Evolutionary conservation across 2,113 vertebrate genomes (phyloP).

Genomic region (Geococcyx californianus): DNA sequence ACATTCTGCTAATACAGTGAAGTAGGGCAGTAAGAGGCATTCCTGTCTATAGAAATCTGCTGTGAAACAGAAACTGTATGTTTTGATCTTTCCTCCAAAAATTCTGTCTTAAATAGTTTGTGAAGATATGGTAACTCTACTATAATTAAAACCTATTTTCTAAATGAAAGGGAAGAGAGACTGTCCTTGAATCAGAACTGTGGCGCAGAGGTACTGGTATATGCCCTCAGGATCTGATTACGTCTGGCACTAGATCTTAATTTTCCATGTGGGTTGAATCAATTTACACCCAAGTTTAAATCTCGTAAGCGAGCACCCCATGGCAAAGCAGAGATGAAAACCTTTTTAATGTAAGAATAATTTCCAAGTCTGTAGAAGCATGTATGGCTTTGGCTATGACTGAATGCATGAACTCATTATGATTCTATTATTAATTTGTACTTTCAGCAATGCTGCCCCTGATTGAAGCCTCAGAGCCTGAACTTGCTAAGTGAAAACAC

Average conservation of each 20-base stretch:
- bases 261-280: not conserved
- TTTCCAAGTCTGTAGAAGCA: not conserved
- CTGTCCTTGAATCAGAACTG: not conserved
- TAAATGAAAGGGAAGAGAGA: not conserved
- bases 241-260: not conserved
- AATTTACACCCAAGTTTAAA: not conserved
- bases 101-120: not conserved
- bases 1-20: not conserved
- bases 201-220: not conserved
- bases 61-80: not conserved
- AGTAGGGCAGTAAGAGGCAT: not conserved
- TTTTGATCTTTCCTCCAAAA: not conserved
- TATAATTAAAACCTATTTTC: not conserved
- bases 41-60: not conserved
- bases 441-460: not conserved
- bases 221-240: not conserved
- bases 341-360: not conserved
- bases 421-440: not conserved
- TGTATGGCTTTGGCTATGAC: not conserved
- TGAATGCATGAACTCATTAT: not conserved
- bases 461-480: not conserved
- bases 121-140: not conserved
- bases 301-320: not conserved
- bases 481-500: not conserved
- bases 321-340: not conserved